These are phyloP conservation scores for Oscheius sp. DNA, from an alignment of 2,888 invertebrate genomes.

Conservation along the genomic window DNA sequence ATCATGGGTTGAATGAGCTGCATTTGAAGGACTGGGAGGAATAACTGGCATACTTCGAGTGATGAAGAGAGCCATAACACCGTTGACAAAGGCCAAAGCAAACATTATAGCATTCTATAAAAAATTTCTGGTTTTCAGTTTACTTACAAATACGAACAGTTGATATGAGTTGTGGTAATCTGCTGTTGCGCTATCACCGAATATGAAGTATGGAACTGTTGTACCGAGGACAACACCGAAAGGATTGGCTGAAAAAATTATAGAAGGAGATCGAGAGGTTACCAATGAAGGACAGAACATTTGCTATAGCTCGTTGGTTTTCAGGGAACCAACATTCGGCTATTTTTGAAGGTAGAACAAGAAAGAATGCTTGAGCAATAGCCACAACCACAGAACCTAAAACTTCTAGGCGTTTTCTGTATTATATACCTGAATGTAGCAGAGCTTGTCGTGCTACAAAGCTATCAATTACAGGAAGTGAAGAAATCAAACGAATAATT, in stretches of 20 bases:
- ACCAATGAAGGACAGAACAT: conserved; percentile 66
- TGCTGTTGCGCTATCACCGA: conserved; percentile 22
- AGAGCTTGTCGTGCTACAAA: conserved; percentile 31
- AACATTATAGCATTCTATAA: conserved; percentile 47
- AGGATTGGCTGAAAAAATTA: conserved; percentile 60
- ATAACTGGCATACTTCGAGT: conserved; percentile 53
- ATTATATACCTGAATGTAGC: conserved; percentile 31
- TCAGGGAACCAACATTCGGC: conserved; percentile 68
- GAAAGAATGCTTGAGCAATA: conserved; percentile 64
- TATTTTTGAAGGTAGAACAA: conserved; percentile 62
- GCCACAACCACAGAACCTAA: conserved; percentile 61
- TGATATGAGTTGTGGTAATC: conserved; percentile 26
- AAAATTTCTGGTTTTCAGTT: background rate
- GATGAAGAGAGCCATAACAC: conserved; percentile 39
- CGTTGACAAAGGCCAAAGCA: conserved; percentile 38
- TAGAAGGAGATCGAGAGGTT: background rate
- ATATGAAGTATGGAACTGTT: conserved; percentile 54
- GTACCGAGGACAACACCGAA: conserved; percentile 65
- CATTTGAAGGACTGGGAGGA: conserved; percentile 64
- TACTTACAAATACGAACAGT: conserved; percentile 40
- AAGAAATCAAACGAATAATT: conserved; percentile 39
- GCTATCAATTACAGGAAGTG: conserved; percentile 34
- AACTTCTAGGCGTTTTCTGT: background rate
- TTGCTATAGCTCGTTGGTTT: conserved; percentile 66
- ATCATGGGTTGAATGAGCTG: conserved; percentile 40